Evolutionary conservation across 1,140 invertebrate genomes (phyloP).

Genomic region (Scaptomyza hsui): DNA sequence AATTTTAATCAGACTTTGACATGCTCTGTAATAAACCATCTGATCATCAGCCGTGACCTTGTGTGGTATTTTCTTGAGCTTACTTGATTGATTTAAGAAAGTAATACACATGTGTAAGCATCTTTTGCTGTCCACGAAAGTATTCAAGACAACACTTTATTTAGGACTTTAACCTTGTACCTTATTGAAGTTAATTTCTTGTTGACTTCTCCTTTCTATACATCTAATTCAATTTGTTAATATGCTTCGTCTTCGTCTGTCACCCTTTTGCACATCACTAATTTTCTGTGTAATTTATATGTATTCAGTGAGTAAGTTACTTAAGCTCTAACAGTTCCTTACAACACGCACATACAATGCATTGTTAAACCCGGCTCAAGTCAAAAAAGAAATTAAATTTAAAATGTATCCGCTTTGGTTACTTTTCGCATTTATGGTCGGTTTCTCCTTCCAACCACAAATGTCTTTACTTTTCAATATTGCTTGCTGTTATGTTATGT

Average conservation of each 20-base stretch:
- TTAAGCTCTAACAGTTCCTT: slow-evolving; percentile 3
- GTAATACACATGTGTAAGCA: background rate
- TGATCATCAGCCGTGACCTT: background rate
- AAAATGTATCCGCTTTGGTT: background rate
- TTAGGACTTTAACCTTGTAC: too few relatives aligned
- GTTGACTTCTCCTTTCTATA: background rate
- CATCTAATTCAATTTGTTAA: slow-evolving; percentile 27
- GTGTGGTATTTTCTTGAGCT: background rate
- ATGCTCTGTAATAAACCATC: background rate
- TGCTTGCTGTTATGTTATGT: slow-evolving; percentile 28
- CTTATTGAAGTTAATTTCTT: background rate
- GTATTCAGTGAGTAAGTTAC: background rate
- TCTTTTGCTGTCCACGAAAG: too few relatives aligned
- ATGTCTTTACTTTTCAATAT: slow-evolving; percentile 37
- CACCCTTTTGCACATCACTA: slow-evolving; percentile 1
- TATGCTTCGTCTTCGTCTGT: background rate
- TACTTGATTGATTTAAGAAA: background rate
- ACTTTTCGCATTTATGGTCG: slow-evolving; percentile 49
- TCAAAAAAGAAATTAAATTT: background rate
- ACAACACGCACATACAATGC: background rate
- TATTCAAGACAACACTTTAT: too few relatives aligned
- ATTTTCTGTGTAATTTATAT: slow-evolving; percentile 26
- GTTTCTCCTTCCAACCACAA: background rate
- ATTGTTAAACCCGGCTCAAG: background rate
- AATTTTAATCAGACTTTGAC: background rate